Evolutionary conservation across 2,113 vertebrate species (phyloP).

Genomic region (Archocentrus centrarchus): DNA sequence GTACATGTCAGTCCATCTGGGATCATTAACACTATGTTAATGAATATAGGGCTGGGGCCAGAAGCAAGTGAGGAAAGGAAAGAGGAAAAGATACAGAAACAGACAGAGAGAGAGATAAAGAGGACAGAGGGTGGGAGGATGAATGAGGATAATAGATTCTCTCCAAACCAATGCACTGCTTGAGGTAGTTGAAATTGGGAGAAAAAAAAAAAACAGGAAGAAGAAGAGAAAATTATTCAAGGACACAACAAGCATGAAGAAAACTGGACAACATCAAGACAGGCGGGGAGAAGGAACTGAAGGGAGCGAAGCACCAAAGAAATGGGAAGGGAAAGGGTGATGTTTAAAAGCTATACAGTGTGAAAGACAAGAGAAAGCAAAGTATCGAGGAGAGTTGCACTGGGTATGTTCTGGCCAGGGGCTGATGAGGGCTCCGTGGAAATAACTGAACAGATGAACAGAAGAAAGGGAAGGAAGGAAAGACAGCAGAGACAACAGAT

Average conservation of each 20-base stretch:
- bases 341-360: not conserved
- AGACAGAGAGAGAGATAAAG: conserved; percentile 28
- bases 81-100: conserved; percentile 14
- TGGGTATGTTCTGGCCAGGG: conserved; percentile 31
- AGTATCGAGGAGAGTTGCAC: conserved; percentile 27
- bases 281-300: not conserved
- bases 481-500: conserved; percentile 74
- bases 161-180: conserved; percentile 64
- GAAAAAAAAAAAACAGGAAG: not conserved
- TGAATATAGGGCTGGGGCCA: conserved; percentile 73
- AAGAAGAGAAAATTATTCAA: conserved; percentile 10
- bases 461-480: conserved; percentile 59
- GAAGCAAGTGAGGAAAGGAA: conserved; percentile 63
- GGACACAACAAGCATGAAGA: not conserved
- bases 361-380: conserved; percentile 34
- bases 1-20: conserved; percentile 82
- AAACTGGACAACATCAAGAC: conserved; percentile 9
- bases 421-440: conserved; percentile 49
- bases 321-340: not conserved
- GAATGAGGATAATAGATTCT: conserved; percentile 68
- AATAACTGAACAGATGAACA: conserved; percentile 75
- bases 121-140: conserved; percentile 57
- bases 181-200: conserved; percentile 35
- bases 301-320: conserved; percentile 9
- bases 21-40: conserved; percentile 80